Base-by-base conservation (phyloP, 30 jellyfish, hydroid and myxozoan genomes). In the Cassiopea xamachana region DNA sequence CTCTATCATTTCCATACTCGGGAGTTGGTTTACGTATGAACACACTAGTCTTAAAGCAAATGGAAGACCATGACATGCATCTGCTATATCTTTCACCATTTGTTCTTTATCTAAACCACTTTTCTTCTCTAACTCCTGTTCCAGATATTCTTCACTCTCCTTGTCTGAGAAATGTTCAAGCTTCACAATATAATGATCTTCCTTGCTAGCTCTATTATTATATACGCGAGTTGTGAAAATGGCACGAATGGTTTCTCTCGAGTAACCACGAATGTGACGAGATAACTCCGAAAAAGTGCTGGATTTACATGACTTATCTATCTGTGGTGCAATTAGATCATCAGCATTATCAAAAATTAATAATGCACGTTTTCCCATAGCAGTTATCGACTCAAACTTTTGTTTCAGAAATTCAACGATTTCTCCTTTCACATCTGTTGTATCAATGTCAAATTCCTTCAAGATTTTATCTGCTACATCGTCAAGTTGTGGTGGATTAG, bases 271-370 rank as follows among this genome's bases (percentile, higher is more conserved):
- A 5, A 80, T 60, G 15, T 48, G 62, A n/a, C 89, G 18, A 59
- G 19, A 19, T 17, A 80, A 49, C 50, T 80, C 67, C 7, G 15
- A 18, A 44, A n/a, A 67, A 49, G 77, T 51, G 70, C 70, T 43
- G 7, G 84, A 39, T 64, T 64, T 64, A 27, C 74, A 64, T 64
- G 74, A 64, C 19, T 17, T 17, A 39, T 44, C 84, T 43, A 19
- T 27, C 27, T 1, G 49, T 80, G 89, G 50, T 3, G 45, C 68
- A 43, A 60, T 27, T 67, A 80, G 43, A 58, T 46, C 58, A 80
- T 80, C 89, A 19, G 89, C 89, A 48, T 80, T 80, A 68, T 80
- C 89, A 39, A 80, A 80, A 1, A 80, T 80, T 0, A 80, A 43
- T 44, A 80, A 60, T 10, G 89, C 89, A 12, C 43, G 59, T 73